Conservation (phyloP, 2,888 invertebrate species). For the Anarsia innoxiella region DNA sequence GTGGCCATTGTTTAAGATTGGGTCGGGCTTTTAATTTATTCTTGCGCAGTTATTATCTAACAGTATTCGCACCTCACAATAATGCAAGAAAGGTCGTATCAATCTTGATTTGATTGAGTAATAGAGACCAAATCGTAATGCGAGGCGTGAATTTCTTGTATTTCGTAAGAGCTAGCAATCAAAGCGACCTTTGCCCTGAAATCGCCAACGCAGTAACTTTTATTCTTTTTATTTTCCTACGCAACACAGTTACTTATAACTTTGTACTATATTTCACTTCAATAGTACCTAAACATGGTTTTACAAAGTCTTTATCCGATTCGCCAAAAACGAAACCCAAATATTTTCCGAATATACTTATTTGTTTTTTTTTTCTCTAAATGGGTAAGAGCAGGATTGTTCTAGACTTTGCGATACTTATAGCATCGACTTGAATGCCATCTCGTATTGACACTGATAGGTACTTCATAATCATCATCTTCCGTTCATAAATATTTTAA, state of each 20-base stretch:
- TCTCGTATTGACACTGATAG: too few species aligned
- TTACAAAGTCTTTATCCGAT: too few species aligned
- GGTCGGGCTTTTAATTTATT: constrained; percentile 27
- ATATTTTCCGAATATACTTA: too few species aligned
- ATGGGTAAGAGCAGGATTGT: too few species aligned
- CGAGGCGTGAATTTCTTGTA: constrained; percentile 47
- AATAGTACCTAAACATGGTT: too few species aligned
- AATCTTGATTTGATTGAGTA: constrained; percentile 40
- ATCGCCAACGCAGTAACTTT: too few species aligned
- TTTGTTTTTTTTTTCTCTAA: too few species aligned
- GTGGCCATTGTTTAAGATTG: constrained; percentile 30
- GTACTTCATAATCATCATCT: background rate
- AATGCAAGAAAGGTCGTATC: constrained; percentile 37
- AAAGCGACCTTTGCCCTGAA: constrained; percentile 38
- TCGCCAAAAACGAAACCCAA: too few species aligned
- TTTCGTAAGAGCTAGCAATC: constrained; percentile 44
- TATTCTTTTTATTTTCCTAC: background rate
- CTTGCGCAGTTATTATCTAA: constrained; percentile 14
- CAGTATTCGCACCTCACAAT: constrained; percentile 21
- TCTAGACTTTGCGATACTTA: too few species aligned
- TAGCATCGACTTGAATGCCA: too few species aligned
- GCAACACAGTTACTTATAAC: too few species aligned
- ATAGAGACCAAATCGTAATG: constrained; percentile 36
- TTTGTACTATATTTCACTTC: too few species aligned
- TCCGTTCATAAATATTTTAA: background rate